phyloP scores from a whole-genome alignment of 2,797 vertebrate species.

The Diplodus sargus region DNA sequence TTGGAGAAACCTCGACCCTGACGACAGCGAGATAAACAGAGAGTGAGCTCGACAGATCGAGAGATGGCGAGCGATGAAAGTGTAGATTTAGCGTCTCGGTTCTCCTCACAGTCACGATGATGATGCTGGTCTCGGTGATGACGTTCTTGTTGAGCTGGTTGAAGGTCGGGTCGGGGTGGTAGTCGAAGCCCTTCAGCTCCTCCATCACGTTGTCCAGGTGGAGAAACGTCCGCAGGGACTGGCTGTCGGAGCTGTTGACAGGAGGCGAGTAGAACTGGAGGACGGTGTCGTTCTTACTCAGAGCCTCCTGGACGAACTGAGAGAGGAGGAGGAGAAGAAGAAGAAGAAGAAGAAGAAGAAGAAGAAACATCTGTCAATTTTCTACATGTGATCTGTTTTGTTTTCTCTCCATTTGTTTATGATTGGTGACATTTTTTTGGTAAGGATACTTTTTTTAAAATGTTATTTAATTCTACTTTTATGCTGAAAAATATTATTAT shows the following conservation, averaged over 20 bases:
- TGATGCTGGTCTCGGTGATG: slow-evolving; percentile 85
- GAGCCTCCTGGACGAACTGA: slow-evolving; percentile 81
- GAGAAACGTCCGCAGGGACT: slow-evolving; percentile 83
- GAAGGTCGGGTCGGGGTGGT: slow-evolving; percentile 90
- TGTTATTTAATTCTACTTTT: too few species aligned
- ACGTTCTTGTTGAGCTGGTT: slow-evolving; percentile 85
- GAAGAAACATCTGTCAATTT: too few species aligned
- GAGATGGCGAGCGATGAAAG: fast-evolving
- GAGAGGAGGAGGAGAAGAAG: background rate
- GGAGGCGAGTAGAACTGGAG: slow-evolving; percentile 89
- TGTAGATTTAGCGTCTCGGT: fast-evolving
- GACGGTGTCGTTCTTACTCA: slow-evolving; percentile 84
- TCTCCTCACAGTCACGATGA: slow-evolving; percentile 79
- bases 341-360: background rate
- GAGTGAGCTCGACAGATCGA: background rate
- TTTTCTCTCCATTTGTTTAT: too few species aligned
- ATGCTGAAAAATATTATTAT: too few species aligned
- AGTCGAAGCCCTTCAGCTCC: slow-evolving; percentile 87
- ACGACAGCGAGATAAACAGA: background rate
- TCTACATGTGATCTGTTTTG: too few species aligned
- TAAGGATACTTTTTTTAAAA: too few species aligned
- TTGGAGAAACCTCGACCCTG: slow-evolving; percentile 93
- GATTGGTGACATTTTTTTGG: too few species aligned
- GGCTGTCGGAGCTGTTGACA: slow-evolving; percentile 77
- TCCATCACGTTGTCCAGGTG: slow-evolving; percentile 88